These are phyloP conservation scores for Rousettus madagascariensis DNA, from an alignment of 2,797 vertebrate species.

Conservation along the genomic window DNA sequence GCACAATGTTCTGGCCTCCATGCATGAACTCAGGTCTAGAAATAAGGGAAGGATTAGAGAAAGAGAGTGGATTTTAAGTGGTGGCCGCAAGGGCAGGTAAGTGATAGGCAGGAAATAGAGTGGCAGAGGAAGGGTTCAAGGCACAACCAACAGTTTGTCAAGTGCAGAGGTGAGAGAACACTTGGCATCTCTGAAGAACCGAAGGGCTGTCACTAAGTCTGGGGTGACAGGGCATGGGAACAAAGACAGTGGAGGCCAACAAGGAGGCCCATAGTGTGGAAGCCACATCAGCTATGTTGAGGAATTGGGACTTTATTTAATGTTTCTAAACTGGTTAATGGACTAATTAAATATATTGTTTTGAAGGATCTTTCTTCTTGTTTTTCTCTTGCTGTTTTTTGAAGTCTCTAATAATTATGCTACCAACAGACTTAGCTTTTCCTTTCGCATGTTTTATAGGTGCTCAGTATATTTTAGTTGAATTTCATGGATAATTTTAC, in stretches of 20 bases:
- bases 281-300: not conserved
- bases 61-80: not conserved
- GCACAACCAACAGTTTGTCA: not conserved
- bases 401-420: not conserved
- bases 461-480: not conserved
- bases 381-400: not conserved
- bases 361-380: not conserved
- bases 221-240: accelerated
- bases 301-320: not conserved
- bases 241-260: not conserved
- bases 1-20: not conserved
- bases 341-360: not conserved
- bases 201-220: not conserved
- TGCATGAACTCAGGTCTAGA: not conserved
- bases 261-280: accelerated
- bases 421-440: not conserved
- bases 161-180: not conserved
- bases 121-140: not conserved
- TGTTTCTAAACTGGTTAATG: not conserved
- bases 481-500: not conserved
- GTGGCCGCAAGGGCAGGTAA: not conserved
- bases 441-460: not conserved
- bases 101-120: not conserved
- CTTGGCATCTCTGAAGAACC: not conserved
- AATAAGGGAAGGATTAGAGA: not conserved